These are phyloP conservation scores for Cecropterus lyciades DNA, from an alignment of 1,140 invertebrate species.

Conservation along the genomic window DNA sequence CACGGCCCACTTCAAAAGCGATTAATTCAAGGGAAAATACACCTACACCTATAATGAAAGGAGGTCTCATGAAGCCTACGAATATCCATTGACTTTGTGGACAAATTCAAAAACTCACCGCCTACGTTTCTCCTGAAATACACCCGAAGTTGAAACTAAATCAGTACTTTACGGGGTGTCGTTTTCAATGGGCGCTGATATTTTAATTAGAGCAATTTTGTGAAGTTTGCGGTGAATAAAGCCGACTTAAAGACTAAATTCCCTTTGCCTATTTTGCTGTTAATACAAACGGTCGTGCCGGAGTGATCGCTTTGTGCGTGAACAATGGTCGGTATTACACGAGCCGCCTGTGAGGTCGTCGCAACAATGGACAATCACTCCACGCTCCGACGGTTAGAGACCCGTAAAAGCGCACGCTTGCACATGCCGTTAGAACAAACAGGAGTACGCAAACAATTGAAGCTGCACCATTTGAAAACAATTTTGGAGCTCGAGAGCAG, in stretches of 20 bases:
- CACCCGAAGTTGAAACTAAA: not conserved
- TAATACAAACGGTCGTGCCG: slow-evolving; percentile 17
- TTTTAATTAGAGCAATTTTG: slow-evolving; percentile 29
- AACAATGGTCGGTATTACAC: slow-evolving; percentile 19
- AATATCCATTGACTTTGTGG: not conserved
- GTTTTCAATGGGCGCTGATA: slow-evolving; percentile 5
- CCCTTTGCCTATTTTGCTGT: slow-evolving; percentile 21
- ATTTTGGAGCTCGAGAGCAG: not conserved
- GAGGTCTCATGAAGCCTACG: not conserved
- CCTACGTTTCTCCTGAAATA: not conserved
- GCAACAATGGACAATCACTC: slow-evolving; percentile 38
- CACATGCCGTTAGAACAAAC: slow-evolving; percentile 10
- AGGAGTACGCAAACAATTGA: slow-evolving; percentile 8
- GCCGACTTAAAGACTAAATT: slow-evolving; percentile 16
- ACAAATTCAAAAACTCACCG: not conserved
- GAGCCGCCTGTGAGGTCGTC: slow-evolving; percentile 12
- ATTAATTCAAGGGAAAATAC: slow-evolving; percentile 3
- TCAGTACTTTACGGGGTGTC: not conserved
- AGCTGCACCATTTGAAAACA: not conserved
- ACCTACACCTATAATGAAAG: not conserved
- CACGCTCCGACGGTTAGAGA: slow-evolving; percentile 23
- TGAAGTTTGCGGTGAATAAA: slow-evolving; percentile 12
- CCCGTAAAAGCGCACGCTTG: slow-evolving; percentile 20
- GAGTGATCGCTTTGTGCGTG: slow-evolving; percentile 24
- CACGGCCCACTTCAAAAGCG: slow-evolving; percentile 1